phyloP scores from a whole-genome alignment of 2,888 invertebrate genomes.

The Hydrotaea cyrtoneurina region DNA sequence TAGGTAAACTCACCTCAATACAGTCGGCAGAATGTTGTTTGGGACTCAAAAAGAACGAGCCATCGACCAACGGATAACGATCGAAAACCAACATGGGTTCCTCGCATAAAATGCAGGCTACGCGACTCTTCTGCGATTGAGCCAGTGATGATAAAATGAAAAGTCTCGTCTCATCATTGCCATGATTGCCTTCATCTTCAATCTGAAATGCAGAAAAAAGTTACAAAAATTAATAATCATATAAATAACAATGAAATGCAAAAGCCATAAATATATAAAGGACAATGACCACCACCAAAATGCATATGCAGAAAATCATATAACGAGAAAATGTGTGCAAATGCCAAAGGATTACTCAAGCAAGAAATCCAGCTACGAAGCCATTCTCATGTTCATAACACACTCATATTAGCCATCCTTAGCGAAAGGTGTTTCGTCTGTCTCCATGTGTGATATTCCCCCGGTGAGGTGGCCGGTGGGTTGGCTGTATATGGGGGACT shows the following conservation, averaged over 20 bases:
- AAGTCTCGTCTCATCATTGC: slow-evolving; percentile 98
- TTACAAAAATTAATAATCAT: slow-evolving; percentile 19
- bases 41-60: slow-evolving; percentile 98
- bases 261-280: slow-evolving; percentile 15
- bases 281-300: slow-evolving; percentile 47
- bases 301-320: slow-evolving; percentile 37
- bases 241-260: background rate
- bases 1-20: slow-evolving; percentile 86
- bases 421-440: background rate
- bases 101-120: slow-evolving; percentile 93
- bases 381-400: no score
- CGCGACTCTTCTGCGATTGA: slow-evolving; percentile 92
- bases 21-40: slow-evolving; percentile 93
- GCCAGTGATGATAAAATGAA: slow-evolving; percentile 97
- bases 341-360: slow-evolving; percentile 48
- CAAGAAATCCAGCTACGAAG: background rate
- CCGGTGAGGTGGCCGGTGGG: background rate
- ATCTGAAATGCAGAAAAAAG: slow-evolving; percentile 85
- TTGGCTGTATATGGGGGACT: background rate
- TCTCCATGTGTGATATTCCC: background rate
- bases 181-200: slow-evolving; percentile 99
- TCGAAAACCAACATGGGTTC: slow-evolving; percentile 96
- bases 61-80: slow-evolving; percentile 97
- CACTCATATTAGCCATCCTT: background rate
- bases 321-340: background rate